Evolutionary conservation across 2,888 invertebrate genomes (phyloP).

Genomic region (Synanthedon andrenaeformis): DNA sequence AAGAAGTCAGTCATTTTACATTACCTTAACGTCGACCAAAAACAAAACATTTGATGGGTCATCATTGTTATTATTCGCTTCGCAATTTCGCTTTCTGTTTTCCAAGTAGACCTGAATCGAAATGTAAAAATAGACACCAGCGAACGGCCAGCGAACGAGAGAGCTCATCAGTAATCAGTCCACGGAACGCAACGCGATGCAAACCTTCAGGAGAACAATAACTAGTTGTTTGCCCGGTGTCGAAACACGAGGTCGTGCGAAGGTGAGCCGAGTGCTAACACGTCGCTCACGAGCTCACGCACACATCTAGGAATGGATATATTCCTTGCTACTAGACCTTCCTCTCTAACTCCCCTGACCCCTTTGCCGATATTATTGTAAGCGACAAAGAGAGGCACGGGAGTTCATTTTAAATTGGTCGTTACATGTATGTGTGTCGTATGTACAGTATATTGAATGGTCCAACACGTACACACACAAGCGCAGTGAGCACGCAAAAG

Average conservation of each 20-base stretch:
- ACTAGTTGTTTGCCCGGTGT: constrained; percentile 49
- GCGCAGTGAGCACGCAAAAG: constrained; percentile 46
- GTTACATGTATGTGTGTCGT: constrained; percentile 28
- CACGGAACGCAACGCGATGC: constrained; percentile 43
- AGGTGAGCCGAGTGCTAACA: constrained; percentile 62
- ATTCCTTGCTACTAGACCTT: constrained; percentile 3
- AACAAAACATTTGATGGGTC: no score
- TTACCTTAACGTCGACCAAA: no score
- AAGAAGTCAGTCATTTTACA: no score
- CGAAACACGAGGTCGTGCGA: constrained; percentile 66
- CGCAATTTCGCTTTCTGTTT: no score
- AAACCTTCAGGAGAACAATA: constrained; percentile 62
- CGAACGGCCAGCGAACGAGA: constrained; percentile 9
- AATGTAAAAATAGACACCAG: constrained; percentile 42
- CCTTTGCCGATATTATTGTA: neutral
- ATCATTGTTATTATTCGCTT: no score
- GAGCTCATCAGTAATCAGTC: constrained; percentile 60
- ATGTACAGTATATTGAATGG: constrained; percentile 34
- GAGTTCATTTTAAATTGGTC: constrained; percentile 20
- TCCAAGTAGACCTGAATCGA: neutral
- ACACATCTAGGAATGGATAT: constrained; percentile 13
- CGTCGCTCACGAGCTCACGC: constrained; percentile 44
- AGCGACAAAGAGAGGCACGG: constrained; percentile 5
- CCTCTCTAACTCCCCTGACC: neutral
- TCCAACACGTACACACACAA: constrained; percentile 30